These are phyloP conservation scores for Pristis pectinata DNA, from an alignment of 2,797 vertebrate genomes.

Conservation along the genomic window DNA sequence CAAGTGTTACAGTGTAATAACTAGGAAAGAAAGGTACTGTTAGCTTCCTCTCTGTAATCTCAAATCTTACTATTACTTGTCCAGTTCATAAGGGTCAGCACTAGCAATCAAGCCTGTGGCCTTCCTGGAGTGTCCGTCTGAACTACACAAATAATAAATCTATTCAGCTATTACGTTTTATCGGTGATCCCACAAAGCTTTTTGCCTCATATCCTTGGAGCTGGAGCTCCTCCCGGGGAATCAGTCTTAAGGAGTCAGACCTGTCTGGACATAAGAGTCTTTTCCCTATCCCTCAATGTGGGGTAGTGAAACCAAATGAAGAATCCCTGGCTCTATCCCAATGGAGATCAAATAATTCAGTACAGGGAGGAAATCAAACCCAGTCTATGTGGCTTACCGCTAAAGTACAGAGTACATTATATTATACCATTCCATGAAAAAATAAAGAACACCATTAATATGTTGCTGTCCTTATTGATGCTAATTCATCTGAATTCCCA, in stretches of 20 bases:
- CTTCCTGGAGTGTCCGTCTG: not conserved
- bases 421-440: not conserved
- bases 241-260: not conserved
- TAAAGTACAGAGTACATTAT: not conserved
- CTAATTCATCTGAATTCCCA: not conserved
- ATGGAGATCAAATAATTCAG: not conserved
- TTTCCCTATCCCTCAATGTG: not conserved
- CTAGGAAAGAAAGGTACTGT: not conserved
- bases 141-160: not conserved
- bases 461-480: not conserved
- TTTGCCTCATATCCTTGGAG: not conserved
- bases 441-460: not conserved
- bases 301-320: not conserved
- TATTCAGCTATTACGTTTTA: not conserved
- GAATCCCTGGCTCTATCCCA: not conserved
- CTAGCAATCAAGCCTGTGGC: not conserved
- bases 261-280: not conserved
- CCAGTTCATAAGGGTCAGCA: not conserved
- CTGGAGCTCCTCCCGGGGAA: not conserved
- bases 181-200: not conserved
- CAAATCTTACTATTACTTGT: not conserved
- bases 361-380: not conserved
- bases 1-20: not conserved
- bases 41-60: not conserved
- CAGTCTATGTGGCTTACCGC: not conserved